Conservation (phyloP, 1,140 invertebrate genomes). For the Asobara japonica region DNA sequence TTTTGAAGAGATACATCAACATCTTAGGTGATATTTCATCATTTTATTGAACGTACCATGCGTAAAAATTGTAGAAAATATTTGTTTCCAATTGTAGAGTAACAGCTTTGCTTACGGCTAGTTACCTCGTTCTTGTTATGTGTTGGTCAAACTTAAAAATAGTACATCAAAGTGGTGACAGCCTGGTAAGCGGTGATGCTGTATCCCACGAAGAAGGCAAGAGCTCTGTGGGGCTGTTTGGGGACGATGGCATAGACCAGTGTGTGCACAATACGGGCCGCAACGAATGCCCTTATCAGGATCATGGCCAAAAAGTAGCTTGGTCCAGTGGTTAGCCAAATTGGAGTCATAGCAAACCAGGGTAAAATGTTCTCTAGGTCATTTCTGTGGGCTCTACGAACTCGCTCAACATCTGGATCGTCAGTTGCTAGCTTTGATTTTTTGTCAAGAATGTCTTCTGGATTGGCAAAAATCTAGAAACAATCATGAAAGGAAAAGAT, state of each 20-base stretch:
- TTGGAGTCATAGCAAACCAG: constrained; percentile 70
- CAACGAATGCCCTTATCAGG: constrained; percentile 71
- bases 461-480: constrained; percentile 70
- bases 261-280: constrained; percentile 71
- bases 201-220: constrained; percentile 67
- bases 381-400: constrained; percentile 74
- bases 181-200: constrained; percentile 69
- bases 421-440: constrained; percentile 64
- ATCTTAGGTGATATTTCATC: neutral
- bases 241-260: constrained; percentile 69
- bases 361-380: constrained; percentile 77
- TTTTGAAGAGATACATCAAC: neutral
- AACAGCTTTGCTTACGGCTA: neutral
- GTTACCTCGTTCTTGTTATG: neutral
- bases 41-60: neutral
- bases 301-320: constrained; percentile 63
- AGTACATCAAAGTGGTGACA: constrained; percentile 56
- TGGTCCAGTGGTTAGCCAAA: constrained; percentile 73
- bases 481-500: neutral
- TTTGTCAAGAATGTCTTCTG: constrained; percentile 63
- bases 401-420: constrained; percentile 70
- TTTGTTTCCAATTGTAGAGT: constrained; percentile 54
- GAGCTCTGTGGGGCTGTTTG: constrained; percentile 70
- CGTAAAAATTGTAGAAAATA: neutral
- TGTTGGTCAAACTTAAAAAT: constrained; percentile 46